Conservation (phyloP, 92 coral and sea anemone genomes). For the Pocillopora meandrina region DNA sequence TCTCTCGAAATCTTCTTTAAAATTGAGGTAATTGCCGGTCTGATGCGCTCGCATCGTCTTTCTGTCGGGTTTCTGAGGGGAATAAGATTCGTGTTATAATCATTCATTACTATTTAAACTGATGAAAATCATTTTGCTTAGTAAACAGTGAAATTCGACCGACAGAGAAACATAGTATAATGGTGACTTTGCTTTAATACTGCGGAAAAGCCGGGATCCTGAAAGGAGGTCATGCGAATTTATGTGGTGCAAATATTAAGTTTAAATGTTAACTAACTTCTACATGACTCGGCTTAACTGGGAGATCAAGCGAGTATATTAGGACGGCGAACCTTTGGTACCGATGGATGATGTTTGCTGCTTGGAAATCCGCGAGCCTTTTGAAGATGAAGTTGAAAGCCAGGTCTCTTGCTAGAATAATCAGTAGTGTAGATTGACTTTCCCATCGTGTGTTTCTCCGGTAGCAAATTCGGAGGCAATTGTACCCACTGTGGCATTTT, state of each 20-base stretch:
- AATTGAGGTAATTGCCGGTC: slow-evolving; percentile 70
- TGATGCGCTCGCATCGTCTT: slow-evolving; percentile 73
- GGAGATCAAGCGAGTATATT: not conserved
- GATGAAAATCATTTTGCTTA: not conserved
- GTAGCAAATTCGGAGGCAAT: slow-evolving; percentile 83
- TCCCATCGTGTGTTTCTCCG: slow-evolving; percentile 74
- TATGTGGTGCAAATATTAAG: not conserved
- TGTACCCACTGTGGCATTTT: slow-evolving; percentile 87
- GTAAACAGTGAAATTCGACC: not conserved
- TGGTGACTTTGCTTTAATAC: not conserved
- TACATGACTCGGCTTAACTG: not conserved
- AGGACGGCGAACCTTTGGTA: slow-evolving; percentile 71
- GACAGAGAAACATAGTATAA: not conserved
- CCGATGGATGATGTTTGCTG: slow-evolving; percentile 68
- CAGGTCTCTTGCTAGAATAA: slow-evolving; percentile 77
- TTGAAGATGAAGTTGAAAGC: slow-evolving; percentile 81
- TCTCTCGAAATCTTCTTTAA: slow-evolving; percentile 78
- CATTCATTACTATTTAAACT: not conserved
- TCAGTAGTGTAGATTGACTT: slow-evolving; percentile 83
- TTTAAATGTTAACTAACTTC: not conserved
- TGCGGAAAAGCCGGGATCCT: not conserved
- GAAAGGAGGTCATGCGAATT: not conserved
- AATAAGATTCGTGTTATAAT: not conserved
- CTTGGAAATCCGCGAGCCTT: slow-evolving; percentile 55
- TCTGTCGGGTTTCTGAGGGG: slow-evolving; percentile 67